Conservation (phyloP, 2,888 invertebrate genomes). For the Drosophila anceps region DNA sequence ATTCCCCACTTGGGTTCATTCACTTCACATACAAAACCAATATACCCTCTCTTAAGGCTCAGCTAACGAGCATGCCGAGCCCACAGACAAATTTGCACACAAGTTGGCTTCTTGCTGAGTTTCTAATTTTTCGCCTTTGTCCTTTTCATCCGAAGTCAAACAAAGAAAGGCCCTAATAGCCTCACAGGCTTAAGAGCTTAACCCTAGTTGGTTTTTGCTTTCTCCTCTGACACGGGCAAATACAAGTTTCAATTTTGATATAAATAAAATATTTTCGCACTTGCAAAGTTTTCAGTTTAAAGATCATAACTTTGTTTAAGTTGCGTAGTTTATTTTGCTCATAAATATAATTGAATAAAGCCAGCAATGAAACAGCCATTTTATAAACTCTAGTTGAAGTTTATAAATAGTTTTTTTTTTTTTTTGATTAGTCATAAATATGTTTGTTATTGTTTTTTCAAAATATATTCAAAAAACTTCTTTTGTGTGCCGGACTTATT, state of each 20-base stretch:
- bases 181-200: constrained; percentile 20
- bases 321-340: background rate
- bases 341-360: background rate
- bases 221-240: background rate
- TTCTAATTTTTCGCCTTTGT: constrained; percentile 18
- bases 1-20: background rate
- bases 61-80: constrained; percentile 13
- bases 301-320: too few species aligned
- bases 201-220: constrained; percentile 8
- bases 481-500: too few species aligned
- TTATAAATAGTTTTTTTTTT: too few species aligned
- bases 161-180: constrained; percentile 23
- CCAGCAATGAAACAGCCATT: background rate
- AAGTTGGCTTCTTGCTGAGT: constrained; percentile 22
- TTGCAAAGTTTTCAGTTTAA: background rate
- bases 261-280: background rate
- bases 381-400: too few species aligned
- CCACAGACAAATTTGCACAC: constrained; percentile 11
- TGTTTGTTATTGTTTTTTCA: too few species aligned
- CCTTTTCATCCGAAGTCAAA: constrained; percentile 2
- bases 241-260: background rate
- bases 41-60: background rate
- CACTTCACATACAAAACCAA: background rate
- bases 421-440: too few species aligned
- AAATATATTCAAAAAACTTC: too few species aligned